Conservation (phyloP, 2,113 vertebrate species). For the Mesocricetus auratus region DNA sequence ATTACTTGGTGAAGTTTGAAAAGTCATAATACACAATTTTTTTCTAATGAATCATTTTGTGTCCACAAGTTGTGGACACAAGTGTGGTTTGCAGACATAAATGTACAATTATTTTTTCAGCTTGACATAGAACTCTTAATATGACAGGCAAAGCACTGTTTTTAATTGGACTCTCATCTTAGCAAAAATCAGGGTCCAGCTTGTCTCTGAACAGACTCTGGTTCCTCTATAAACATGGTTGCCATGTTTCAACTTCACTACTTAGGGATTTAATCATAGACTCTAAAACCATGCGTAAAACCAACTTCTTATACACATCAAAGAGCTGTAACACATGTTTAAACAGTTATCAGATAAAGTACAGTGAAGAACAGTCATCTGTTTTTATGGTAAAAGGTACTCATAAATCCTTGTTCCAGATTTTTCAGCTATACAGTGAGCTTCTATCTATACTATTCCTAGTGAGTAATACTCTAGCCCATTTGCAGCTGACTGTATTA, state of each 20-base stretch:
- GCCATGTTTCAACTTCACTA: conserved; percentile 22
- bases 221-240: neutral
- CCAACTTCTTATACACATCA: neutral
- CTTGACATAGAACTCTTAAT: conserved; percentile 11
- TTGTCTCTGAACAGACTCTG: neutral
- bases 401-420: neutral
- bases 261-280: neutral
- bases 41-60: neutral
- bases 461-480: neutral
- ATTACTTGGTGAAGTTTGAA: neutral
- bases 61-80: neutral
- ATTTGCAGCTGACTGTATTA: neutral
- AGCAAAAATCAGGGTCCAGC: neutral
- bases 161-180: neutral
- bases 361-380: conserved; percentile 64
- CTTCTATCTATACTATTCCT: neutral
- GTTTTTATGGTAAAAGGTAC: too few relatives aligned
- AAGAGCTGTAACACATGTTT: conserved; percentile 46
- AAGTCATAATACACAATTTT: too few relatives aligned
- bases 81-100: neutral
- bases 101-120: neutral
- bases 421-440: too few relatives aligned
- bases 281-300: conserved; percentile 37
- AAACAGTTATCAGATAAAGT: conserved; percentile 60
- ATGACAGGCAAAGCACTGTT: neutral